Evolutionary conservation across 2,113 vertebrate genomes (phyloP), one percentile per base, ranked within the genome.

Genomic region (Holacanthus passer): DNA sequence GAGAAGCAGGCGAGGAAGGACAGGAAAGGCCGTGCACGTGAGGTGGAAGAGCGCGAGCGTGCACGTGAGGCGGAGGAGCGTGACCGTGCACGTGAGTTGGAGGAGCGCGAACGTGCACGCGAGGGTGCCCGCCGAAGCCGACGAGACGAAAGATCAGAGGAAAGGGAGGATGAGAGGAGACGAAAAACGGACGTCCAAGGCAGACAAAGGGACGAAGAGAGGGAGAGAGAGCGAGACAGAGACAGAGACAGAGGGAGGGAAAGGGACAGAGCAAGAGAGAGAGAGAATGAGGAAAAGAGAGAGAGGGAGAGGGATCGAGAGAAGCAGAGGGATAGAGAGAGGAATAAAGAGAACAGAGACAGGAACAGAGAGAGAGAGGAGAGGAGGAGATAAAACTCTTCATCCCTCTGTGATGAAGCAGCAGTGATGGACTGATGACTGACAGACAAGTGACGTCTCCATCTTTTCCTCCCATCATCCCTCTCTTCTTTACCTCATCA

Each of bases 331-430:
- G 91, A 89, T 0, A 64, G 79, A 79, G 87, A 88, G 67, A 89
- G 88, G 71, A 88, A 94, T 35, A 92, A 88, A 50, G 93, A 93
- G 88, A 94, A 96, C 90, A 14, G 77, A 90, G 89, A 93, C 81
- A 68, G 84, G 67, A 90, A 92, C 82, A 83, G 87, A 69, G 87
- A 85, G 27, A 50, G 76, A 55, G 88, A 86, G 35, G 83, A 88
- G 53, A 76, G 72, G 83, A 90, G 86, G 68, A 88, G 85, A 45
- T 86, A 39, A 77, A 75, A 48, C 31, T 52, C 50, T 52, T 75
- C 60, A 29, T 63, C 48, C 3, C 45, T 48, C 7, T 19, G 1
- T 53, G 41, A 22, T 12, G 70, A 50, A 66, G 71, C 77, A 77
- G 65, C 69, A 48, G 81, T 29, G 73, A 85, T 72, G 66, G 68